A percentile compares a stretch with the other conserved stretches of the same genome.
Conservation (phyloP, 2,113 vertebrate species). For the Oxyruncus cristatus region DNA sequence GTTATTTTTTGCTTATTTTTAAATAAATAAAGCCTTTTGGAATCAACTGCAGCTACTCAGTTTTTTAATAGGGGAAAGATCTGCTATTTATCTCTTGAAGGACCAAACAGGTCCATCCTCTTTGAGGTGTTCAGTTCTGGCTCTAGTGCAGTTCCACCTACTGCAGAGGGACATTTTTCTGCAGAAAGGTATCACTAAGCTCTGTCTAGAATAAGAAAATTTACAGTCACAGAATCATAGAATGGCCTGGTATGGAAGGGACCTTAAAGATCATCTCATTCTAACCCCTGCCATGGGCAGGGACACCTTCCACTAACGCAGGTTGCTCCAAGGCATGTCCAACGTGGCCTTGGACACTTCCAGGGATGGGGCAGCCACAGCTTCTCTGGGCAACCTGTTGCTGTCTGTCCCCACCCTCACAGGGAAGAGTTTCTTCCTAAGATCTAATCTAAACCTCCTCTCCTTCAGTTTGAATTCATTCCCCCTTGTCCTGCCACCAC, state of each 20-base stretch:
- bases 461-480: background rate
- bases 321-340: background rate
- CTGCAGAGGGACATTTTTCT: background rate
- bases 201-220: background rate
- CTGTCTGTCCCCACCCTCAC: background rate
- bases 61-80: background rate
- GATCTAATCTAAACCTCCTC: background rate
- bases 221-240: background rate
- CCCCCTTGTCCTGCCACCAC: background rate
- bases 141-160: background rate
- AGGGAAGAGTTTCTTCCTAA: background rate
- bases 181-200: background rate
- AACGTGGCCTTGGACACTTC: background rate
- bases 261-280: background rate
- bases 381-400: background rate
- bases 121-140: background rate
- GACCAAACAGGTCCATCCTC: background rate
- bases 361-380: background rate
- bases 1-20: slow-evolving; percentile 50
- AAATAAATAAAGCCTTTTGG: slow-evolving; percentile 51
- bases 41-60: background rate
- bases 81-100: background rate
- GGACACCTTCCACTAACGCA: background rate
- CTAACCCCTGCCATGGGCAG: background rate
- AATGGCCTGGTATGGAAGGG: background rate